Conservation (phyloP, 2,888 invertebrate genomes). For the Cantharis lateralis region DNA sequence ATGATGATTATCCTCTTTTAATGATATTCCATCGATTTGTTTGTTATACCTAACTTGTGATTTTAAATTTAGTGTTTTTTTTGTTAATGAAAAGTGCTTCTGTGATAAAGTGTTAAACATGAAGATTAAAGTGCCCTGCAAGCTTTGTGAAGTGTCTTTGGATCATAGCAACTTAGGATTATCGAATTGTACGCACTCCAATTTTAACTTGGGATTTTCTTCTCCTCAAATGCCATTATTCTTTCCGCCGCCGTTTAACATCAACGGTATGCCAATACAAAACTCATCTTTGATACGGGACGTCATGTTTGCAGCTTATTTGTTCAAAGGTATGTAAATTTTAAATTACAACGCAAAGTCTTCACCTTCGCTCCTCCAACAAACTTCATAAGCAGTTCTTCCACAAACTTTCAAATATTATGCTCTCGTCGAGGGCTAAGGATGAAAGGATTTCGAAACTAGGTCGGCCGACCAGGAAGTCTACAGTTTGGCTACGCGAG, state of each 20-base stretch:
- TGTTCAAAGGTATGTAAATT: slow-evolving; percentile 63
- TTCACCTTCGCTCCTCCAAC: too few species aligned
- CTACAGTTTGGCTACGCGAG: background rate
- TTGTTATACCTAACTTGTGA: background rate
- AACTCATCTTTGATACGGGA: slow-evolving; percentile 63
- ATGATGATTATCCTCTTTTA: background rate
- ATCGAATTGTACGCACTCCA: slow-evolving; percentile 48
- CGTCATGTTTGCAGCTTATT: slow-evolving; percentile 68
- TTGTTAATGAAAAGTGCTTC: background rate
- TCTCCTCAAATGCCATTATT: slow-evolving; percentile 41
- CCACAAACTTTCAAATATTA: too few species aligned
- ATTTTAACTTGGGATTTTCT: slow-evolving; percentile 35
- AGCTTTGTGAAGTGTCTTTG: slow-evolving; percentile 52
- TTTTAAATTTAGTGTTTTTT: background rate
- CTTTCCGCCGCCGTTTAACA: slow-evolving; percentile 44
- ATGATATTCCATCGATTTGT: background rate
- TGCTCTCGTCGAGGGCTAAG: background rate
- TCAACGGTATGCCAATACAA: slow-evolving; percentile 52
- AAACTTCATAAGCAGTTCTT: too few species aligned
- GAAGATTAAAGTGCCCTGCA: slow-evolving; percentile 53
- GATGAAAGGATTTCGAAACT: background rate
- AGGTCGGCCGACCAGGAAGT: background rate
- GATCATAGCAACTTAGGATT: slow-evolving; percentile 47
- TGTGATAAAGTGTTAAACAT: slow-evolving; percentile 32
- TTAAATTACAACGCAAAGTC: background rate